phyloP scores from a whole-genome alignment of 2,113 vertebrate species.

The Pardalotus punctatus region DNA sequence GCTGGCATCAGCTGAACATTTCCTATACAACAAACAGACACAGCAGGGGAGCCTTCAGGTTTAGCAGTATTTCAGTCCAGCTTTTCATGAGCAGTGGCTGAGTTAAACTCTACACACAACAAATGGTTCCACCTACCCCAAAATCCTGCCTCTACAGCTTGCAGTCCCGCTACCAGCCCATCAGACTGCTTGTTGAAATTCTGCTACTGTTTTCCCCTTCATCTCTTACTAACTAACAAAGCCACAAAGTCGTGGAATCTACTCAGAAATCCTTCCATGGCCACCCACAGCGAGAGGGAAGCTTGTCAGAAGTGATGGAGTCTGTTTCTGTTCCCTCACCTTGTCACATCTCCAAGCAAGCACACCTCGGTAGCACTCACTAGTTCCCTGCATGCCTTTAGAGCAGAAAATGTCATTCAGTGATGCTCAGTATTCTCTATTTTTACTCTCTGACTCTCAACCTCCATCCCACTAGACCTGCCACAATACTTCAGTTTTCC shows the following conservation, averaged over 20 bases:
- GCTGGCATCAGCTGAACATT: neutral
- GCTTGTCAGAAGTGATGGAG: neutral
- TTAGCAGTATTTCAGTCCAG: neutral
- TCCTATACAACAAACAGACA: neutral
- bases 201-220: neutral
- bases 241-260: neutral
- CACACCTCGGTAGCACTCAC: neutral
- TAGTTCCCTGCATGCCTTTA: neutral
- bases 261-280: neutral
- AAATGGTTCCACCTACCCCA: neutral
- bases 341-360: neutral
- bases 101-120: neutral
- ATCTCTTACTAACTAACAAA: neutral
- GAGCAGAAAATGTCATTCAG: neutral
- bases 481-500: neutral
- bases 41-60: neutral
- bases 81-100: neutral
- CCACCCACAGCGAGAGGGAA: neutral
- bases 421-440: neutral
- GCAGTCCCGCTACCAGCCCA: neutral
- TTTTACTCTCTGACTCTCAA: neutral
- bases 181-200: neutral
- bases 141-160: neutral
- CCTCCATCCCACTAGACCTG: neutral
- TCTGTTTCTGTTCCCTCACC: neutral